Evolutionary conservation across 2,888 invertebrate species (phyloP), one percentile per base, ranked within the genome.

Genomic region (Drosophila testacea): DNA sequence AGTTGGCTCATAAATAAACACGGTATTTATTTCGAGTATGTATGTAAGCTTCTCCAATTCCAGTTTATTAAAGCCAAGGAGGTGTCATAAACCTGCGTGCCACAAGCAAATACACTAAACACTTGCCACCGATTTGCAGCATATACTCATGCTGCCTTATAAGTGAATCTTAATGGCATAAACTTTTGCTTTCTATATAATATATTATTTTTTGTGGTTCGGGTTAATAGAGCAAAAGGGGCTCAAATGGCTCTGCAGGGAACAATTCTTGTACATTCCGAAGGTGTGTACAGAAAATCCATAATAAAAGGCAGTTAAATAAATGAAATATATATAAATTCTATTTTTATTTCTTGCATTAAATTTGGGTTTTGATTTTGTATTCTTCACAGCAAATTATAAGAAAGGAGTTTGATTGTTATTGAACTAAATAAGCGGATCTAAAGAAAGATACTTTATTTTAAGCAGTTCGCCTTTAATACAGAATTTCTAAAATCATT

Each of bases 141-240:
- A 48, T 28, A 50, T 11, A 34, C 48, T 36, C 32, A 28, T 4
- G 57, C 4, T 48, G 62, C 34, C 47, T 42, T 52, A 16, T 69
- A 78, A 75, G 75, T 75, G 75, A 75, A 78, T 44, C 75, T 73
- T 75, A 78, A 75, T 63, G 60, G 36, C 55, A 46, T 7, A 34
- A 73, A 77, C 41, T 73, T 77, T 60, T 28, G 27, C 47, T 41
- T 30, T 59, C 51, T 16, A 6, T 47, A 27, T 34, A 4, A 6
- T 30, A 36, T 54, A 30, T 39, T 28, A 34, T 27, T 2, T 47
- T 34, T 27, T 34, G 11, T 7, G 32, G 11, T 28, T 63, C n/a
- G 9, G 41, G 52, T 30, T 59, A 76, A 60, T 47, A 44, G 56
- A 60, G 60, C 42, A 6, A 7, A 6, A 36, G 46, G 16, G n/a